Percentiles rank a stretch among this genome's conserved stretches.
These are phyloP conservation scores for Phalanger gymnotis DNA, from an alignment of 2,797 vertebrate genomes.

Conservation along the genomic window DNA sequence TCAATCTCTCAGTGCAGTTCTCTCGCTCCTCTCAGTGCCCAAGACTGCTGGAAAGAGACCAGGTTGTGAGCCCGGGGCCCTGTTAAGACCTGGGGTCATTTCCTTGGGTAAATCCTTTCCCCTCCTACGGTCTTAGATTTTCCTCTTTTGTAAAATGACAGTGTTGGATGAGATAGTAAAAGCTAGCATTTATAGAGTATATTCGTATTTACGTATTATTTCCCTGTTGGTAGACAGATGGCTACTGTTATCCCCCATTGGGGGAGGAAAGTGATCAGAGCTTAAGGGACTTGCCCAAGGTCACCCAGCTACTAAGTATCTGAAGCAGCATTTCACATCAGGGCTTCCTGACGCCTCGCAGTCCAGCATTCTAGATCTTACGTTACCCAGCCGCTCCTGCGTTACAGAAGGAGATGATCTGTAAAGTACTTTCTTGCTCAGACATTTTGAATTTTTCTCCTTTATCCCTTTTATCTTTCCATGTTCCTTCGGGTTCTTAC, in stretches of 20 bases:
- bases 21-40: not conserved
- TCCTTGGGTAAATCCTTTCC: not conserved
- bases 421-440: not conserved
- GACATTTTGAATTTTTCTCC: not conserved
- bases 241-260: not conserved
- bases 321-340: not conserved
- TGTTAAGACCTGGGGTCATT: not conserved
- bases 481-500: not conserved
- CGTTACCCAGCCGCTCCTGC: not conserved
- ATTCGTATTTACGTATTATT: not conserved
- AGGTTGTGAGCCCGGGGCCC: not conserved
- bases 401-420: not conserved
- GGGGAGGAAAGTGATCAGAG: not conserved
- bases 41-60: not conserved
- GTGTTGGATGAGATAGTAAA: not conserved
- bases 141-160: not conserved
- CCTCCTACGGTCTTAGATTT: not conserved
- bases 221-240: not conserved
- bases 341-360: not conserved
- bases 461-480: not conserved
- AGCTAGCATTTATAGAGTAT: not conserved
- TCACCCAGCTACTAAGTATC: not conserved
- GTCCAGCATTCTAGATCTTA: not conserved
- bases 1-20: not conserved
- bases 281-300: not conserved